Conservation (phyloP, 2,797 vertebrate genomes). For the Brachyrhaphis roseni region DNA sequence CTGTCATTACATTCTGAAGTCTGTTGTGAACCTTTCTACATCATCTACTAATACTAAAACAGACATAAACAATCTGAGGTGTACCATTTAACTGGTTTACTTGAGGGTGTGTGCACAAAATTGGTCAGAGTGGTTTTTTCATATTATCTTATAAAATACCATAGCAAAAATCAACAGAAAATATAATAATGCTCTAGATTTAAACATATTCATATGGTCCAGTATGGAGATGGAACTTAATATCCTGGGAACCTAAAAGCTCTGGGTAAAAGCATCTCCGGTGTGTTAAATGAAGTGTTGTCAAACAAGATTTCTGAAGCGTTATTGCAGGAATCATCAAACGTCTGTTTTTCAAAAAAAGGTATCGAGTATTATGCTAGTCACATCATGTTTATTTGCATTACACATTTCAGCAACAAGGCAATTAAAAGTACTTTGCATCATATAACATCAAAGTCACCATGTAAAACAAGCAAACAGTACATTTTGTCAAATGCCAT, state of each 20-base stretch:
- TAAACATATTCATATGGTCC: not conserved
- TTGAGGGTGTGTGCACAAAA: not conserved
- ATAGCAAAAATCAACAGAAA: not conserved
- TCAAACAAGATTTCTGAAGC: not conserved
- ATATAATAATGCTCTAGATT: not conserved
- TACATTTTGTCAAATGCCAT: too few relatives aligned
- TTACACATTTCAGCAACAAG: too few relatives aligned
- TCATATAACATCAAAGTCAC: too few relatives aligned
- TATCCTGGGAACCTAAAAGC: not conserved
- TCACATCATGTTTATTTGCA: too few relatives aligned
- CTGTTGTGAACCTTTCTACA: not conserved
- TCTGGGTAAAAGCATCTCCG: not conserved
- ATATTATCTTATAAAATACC: not conserved
- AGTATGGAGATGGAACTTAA: not conserved
- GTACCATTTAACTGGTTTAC: not conserved
- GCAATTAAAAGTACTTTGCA: too few relatives aligned
- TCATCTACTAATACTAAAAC: not conserved
- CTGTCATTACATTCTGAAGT: not conserved
- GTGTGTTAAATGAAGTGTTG: not conserved
- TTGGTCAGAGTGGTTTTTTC: not conserved
- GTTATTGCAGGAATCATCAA: constrained; percentile 39
- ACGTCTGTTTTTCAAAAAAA: constrained; percentile 8
- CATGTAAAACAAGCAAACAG: too few relatives aligned
- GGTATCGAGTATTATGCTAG: not conserved
- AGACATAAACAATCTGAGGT: not conserved